phyloP scores from a whole-genome alignment of 2,113 vertebrate species.

The Tor tambroides region DNA sequence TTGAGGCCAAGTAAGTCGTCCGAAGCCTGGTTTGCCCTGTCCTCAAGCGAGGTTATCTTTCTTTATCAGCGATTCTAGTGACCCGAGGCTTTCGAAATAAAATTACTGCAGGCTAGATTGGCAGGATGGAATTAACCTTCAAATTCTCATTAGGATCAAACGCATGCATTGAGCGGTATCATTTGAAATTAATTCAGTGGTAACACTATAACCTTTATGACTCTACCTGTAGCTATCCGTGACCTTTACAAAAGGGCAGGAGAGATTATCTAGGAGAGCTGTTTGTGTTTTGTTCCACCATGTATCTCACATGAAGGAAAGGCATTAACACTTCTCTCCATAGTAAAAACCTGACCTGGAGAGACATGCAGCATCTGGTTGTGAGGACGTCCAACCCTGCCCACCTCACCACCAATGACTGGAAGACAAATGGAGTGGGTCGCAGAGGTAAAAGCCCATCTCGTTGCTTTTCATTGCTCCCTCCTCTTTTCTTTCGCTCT shows the following conservation, averaged over 20 bases:
- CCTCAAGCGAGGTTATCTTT: not conserved
- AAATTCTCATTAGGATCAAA: not conserved
- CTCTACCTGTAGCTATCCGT: constrained; percentile 17
- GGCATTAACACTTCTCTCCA: constrained; percentile 29
- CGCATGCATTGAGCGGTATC: not conserved
- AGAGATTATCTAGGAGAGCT: not conserved
- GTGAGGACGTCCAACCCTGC: constrained; percentile 91
- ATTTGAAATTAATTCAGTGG: not conserved
- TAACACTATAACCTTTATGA: constrained; percentile 7
- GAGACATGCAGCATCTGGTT: constrained; percentile 98
- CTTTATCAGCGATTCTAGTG: not conserved
- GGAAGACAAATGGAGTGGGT: constrained; percentile 93
- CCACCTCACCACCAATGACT: constrained; percentile 90
- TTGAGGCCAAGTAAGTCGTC: constrained; percentile 92
- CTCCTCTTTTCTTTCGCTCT: not conserved
- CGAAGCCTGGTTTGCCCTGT: not conserved
- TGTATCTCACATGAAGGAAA: not conserved
- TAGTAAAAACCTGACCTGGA: constrained; percentile 96
- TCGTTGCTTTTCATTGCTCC: not conserved
- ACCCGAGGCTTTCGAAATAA: not conserved
- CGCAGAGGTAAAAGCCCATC: constrained; percentile 84
- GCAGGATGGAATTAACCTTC: not conserved
- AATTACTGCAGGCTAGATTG: not conserved
- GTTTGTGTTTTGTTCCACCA: not conserved
- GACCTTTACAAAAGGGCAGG: constrained; percentile 18